Conservation (phyloP, 2,113 vertebrate genomes). For the Oryzias melastigma region DNA sequence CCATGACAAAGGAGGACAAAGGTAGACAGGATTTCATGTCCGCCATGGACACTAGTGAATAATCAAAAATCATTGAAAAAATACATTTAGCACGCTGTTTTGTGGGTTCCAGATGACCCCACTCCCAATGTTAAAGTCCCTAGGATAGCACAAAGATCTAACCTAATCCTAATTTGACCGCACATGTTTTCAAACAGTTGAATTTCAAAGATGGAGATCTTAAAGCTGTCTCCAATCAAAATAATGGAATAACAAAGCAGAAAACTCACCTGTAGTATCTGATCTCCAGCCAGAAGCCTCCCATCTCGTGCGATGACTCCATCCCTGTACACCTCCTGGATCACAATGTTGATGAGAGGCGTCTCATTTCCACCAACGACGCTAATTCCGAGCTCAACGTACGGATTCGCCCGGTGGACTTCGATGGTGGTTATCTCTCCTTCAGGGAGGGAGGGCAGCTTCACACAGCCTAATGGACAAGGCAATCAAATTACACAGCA, state of each 20-base stretch:
- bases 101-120: too few species aligned
- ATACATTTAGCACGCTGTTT: too few species aligned
- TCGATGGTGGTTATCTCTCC: slow-evolving; percentile 97
- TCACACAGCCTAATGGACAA: slow-evolving; percentile 74
- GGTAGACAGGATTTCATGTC: too few species aligned
- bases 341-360: slow-evolving; percentile 96
- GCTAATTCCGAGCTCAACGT: slow-evolving; percentile 95
- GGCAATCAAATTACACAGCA: slow-evolving; percentile 25
- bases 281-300: slow-evolving; percentile 94
- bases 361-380: slow-evolving; percentile 97
- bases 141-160: too few species aligned
- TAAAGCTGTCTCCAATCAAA: neutral
- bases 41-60: too few species aligned
- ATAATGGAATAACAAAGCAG: neutral
- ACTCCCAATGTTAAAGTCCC: too few species aligned
- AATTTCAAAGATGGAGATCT: neutral
- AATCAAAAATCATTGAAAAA: too few species aligned
- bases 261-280: slow-evolving; percentile 88
- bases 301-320: slow-evolving; percentile 95
- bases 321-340: slow-evolving; percentile 97
- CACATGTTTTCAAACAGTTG: too few species aligned
- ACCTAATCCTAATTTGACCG: too few species aligned
- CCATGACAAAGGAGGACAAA: too few species aligned
- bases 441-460: slow-evolving; percentile 91
- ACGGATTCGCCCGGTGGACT: slow-evolving; percentile 93